Conservation (phyloP, 30 jellyfish, hydroid and myxozoan genomes). For the Pelagia noctiluca region DNA sequence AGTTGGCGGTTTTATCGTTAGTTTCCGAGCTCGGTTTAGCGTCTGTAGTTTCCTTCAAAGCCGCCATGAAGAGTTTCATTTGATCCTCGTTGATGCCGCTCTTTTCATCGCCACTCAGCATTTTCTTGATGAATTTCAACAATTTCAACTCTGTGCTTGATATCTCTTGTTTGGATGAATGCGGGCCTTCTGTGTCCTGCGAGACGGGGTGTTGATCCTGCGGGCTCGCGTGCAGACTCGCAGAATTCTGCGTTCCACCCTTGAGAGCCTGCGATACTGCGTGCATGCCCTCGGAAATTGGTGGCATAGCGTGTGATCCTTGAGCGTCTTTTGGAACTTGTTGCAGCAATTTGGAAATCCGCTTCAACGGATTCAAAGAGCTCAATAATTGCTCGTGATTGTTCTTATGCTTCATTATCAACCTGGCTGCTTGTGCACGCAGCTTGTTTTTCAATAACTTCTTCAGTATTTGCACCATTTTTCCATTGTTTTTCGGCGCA, state of each 20-base stretch:
- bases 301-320: constrained; percentile 24
- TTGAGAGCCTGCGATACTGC: too few species aligned
- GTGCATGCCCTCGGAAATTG: too few species aligned
- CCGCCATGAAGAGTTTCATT: constrained; percentile 36
- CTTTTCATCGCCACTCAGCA: constrained; percentile 36
- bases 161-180: background rate
- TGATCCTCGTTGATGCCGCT: constrained; percentile 34
- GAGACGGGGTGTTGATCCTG: too few species aligned
- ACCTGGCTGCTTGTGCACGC: constrained; percentile 48
- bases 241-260: too few species aligned
- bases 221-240: too few species aligned
- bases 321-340: constrained; percentile 32
- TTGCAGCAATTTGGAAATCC: background rate
- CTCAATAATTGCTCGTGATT: background rate
- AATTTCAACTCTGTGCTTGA: constrained; percentile 50
- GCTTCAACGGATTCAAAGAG: background rate
- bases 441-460: constrained; percentile 46
- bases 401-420: constrained; percentile 31
- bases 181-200: too few species aligned
- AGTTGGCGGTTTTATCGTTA: too few species aligned
- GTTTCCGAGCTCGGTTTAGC: too few species aligned
- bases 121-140: constrained; percentile 42
- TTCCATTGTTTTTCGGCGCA: constrained; percentile 33
- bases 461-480: constrained; percentile 45
- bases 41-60: constrained; percentile 35